Evolutionary conservation across 2,113 vertebrate genomes (phyloP).

Genomic region (Marmota flaviventris): DNA sequence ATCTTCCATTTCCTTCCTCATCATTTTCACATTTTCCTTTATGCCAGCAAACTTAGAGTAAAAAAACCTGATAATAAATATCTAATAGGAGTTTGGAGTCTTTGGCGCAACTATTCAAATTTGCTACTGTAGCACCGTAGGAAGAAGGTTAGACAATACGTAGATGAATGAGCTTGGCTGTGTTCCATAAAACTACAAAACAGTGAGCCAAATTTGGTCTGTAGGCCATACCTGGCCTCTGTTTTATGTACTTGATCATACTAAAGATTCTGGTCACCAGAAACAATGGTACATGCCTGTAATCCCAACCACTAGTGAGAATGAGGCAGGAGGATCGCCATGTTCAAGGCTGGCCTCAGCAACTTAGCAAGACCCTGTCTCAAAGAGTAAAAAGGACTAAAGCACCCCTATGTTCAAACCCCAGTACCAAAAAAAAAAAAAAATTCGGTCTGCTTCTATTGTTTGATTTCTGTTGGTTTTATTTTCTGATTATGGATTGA

Average conservation of each 20-base stretch:
- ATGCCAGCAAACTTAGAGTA: background rate
- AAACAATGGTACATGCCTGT: background rate
- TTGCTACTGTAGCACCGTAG: no score
- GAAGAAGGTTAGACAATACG: no score
- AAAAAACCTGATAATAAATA: no score
- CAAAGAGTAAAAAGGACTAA: background rate
- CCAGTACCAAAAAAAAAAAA: background rate
- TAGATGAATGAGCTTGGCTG: background rate
- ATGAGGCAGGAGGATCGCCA: background rate
- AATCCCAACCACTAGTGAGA: background rate
- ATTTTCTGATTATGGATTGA: background rate
- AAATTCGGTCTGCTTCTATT: background rate
- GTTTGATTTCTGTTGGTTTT: background rate
- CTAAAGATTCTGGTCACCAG: no score
- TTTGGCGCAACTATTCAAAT: no score
- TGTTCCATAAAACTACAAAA: slow-evolving; percentile 31
- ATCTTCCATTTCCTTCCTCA: background rate
- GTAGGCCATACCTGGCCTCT: background rate
- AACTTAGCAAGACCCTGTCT: background rate
- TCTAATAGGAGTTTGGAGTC: no score
- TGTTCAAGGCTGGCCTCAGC: background rate
- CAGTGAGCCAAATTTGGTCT: background rate
- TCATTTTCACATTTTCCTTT: background rate
- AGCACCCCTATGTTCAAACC: background rate
- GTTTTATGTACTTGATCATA: background rate